phyloP scores from a whole-genome alignment of 2,113 vertebrate genomes.

The Phylloscopus trochiloides region DNA sequence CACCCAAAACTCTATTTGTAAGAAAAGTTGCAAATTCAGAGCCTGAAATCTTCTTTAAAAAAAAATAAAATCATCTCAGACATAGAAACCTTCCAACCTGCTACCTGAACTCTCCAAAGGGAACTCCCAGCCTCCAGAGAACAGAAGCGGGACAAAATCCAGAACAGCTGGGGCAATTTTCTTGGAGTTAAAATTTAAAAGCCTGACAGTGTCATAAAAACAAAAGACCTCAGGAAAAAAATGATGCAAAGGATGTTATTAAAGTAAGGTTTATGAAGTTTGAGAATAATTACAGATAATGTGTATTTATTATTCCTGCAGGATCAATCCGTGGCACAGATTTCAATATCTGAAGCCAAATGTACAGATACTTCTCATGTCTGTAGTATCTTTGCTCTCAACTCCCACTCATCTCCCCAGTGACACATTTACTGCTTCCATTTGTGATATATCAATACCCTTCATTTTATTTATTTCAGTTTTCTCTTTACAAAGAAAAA shows the following conservation, averaged over 20 bases:
- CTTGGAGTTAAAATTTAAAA: slow-evolving; percentile 56
- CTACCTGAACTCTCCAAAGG: not conserved
- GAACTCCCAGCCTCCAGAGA: not conserved
- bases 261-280: slow-evolving; percentile 61
- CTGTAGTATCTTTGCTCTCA: slow-evolving; percentile 45
- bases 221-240: slow-evolving; percentile 20
- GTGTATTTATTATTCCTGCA: slow-evolving; percentile 59
- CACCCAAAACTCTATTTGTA: not conserved
- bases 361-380: not conserved
- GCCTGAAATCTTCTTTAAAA: not conserved
- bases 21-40: not conserved
- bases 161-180: slow-evolving; percentile 26
- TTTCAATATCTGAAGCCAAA: slow-evolving; percentile 43
- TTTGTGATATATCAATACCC: slow-evolving; percentile 29
- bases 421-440: slow-evolving; percentile 21
- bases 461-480: slow-evolving; percentile 30
- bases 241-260: slow-evolving; percentile 15
- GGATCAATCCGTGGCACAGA: slow-evolving; percentile 45
- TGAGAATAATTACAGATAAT: slow-evolving; percentile 69
- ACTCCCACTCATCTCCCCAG: slow-evolving; percentile 25
- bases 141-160: not conserved
- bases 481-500: not conserved
- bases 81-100: not conserved
- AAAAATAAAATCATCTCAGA: not conserved
- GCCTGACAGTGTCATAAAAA: slow-evolving; percentile 54